phyloP scores from a whole-genome alignment of 2,113 vertebrate genomes.

The Gobio gobio region DNA sequence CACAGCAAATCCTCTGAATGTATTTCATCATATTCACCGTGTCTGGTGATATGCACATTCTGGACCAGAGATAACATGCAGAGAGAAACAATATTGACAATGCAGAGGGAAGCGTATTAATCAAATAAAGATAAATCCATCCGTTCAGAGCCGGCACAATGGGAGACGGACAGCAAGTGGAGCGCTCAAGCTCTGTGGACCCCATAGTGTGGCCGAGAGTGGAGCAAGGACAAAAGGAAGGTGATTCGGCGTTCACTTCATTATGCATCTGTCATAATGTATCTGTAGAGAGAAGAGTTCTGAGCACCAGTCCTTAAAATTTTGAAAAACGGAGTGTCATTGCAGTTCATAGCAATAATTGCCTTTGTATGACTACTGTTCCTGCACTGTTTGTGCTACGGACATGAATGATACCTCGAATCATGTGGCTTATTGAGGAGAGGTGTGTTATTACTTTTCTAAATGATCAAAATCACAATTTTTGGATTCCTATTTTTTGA shows the following conservation, averaged over 20 bases:
- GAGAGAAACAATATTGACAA: slow-evolving; percentile 48
- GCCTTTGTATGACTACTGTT: neutral
- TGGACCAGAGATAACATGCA: slow-evolving; percentile 29
- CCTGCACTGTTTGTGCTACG: neutral
- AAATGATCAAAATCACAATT: neutral
- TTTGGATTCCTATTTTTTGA: too few species aligned
- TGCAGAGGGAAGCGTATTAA: slow-evolving; percentile 45
- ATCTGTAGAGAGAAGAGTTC: slow-evolving; percentile 22
- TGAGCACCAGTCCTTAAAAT: neutral
- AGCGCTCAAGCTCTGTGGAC: slow-evolving; percentile 39
- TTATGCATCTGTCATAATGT: slow-evolving; percentile 44
- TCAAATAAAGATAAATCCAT: slow-evolving; percentile 54
- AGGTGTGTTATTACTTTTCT: neutral
- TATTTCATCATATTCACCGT: slow-evolving; percentile 29
- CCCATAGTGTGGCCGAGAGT: slow-evolving; percentile 30
- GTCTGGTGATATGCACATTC: slow-evolving; percentile 38
- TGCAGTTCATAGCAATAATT: neutral
- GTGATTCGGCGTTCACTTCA: slow-evolving; percentile 46
- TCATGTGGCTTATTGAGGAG: neutral
- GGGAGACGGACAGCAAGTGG: slow-evolving; percentile 39
- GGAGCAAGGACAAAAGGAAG: slow-evolving; percentile 55
- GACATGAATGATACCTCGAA: neutral
- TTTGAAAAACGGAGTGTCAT: neutral
- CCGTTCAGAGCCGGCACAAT: slow-evolving; percentile 41
- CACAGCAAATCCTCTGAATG: slow-evolving; percentile 40